Evolutionary conservation across 2,888 invertebrate species (phyloP), one percentile per base, ranked within the genome.

Genomic region (Polydrusus tereticollis): DNA sequence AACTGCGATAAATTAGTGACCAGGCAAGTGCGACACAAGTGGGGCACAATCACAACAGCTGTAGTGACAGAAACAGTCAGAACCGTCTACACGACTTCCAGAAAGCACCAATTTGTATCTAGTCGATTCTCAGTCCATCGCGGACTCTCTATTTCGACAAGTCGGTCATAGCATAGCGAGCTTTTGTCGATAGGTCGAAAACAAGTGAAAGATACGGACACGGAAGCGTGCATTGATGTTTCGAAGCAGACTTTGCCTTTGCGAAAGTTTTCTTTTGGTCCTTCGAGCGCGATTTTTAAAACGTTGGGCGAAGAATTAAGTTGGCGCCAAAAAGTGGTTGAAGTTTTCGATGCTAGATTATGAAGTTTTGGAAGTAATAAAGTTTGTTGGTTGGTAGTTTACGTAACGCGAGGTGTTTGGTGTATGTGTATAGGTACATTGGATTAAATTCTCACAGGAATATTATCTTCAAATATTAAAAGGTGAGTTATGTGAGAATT

Each of bases 171-270:
- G 50, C 36, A 33, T n/a, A 45, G 47, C 45, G 6, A 21, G 50
- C 50, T 59, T 59, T 59, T 43, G 59, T 59, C 59, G 59, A 20
- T 20, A 43, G 59, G 63, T 63, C 50, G 63, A 63, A 63, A 36
- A 36, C 50, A 45, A 63, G 63, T 52, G 63, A 63, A 63, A 63
- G 63, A 63, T 23, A 29, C 63, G 63, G 63, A 63, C 47, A 45
- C 63, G 47, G 41, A 43, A 38, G 59, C 21, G 21, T 21, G 50
- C 21, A n/a, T n/a, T n/a, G n/a, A n/a, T 18, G 6, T 29, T 16
- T 63, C 18, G 52, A 63, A 63, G 47, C 63, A 47, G 45, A 47
- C 63, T 63, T 52, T 63, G 20, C 29, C 29, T 47, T 14, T 26
- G 45, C 63, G 63, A 63, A 63, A 63, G 63, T 63, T 63, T 43